Base-by-base conservation (phyloP, 2,113 vertebrate genomes). In the Sus scrofa region DNA sequence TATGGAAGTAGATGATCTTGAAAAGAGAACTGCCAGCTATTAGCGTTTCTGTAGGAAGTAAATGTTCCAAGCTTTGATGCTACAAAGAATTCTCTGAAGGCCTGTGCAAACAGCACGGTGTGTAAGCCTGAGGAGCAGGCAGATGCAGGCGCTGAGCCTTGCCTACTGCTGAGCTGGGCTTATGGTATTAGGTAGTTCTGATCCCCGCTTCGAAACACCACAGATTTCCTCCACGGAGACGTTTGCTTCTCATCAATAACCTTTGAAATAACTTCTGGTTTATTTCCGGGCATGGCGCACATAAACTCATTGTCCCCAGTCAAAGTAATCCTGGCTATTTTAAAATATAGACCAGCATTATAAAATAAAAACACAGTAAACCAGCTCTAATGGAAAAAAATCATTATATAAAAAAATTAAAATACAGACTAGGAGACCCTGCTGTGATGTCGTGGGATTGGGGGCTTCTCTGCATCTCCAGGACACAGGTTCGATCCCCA, bases 11-110 rank as follows among this genome's bases (percentile, higher is more conserved):
- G 95, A 96, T 82, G 90, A 95, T 27, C 93, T 96, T 92, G 92
- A 86, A 73, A 93, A 89, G 94, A 96, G 95, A 98, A 71, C 87
- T 94, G 89, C 75, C 71, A 92, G 89, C 95, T 88, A 84, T 96
- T 91, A 95, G 92, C 1, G 9, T 67, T 90, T 92, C 96, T 93
- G 83, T 82, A 73, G 97, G 97, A 97, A 96, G 87, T 94, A 93
- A 85, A 86, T 37, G 58, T 89, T 95, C 30, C 85, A 96, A 63
- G 84, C 84, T 92, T 93, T 71, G 34, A 92, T 96, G 95, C 92
- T 94, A 30, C 58, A 19, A 34, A 96, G 52, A 39, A 58, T 85
- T 75, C 77, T 95, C 87, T 58, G 58, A 87, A 77, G 50, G 58
- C 75, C 34, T 26, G n/a, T 75, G 2, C 63, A 85, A 16, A 86